Evolutionary conservation across 2,888 invertebrate species (phyloP).

Genomic region (Autographa gamma): DNA sequence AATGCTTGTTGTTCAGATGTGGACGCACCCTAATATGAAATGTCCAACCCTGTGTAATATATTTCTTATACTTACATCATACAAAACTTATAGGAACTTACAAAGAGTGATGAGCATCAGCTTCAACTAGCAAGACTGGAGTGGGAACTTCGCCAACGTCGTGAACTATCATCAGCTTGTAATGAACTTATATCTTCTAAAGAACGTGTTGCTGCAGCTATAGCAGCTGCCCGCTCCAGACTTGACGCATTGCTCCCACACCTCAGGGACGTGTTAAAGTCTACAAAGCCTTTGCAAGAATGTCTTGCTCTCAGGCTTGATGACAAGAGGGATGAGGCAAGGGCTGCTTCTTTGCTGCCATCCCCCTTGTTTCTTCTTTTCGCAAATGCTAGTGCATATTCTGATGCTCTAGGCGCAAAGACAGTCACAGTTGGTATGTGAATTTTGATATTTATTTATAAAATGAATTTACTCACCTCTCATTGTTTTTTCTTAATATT

Average conservation of each 20-base stretch:
- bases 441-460: not conserved
- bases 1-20: too few relatives aligned
- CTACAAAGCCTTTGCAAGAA: slow-evolving; percentile 96
- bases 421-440: slow-evolving; percentile 81
- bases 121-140: slow-evolving; percentile 95
- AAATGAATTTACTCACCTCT: not conserved
- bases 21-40: too few relatives aligned
- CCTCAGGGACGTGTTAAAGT: slow-evolving; percentile 89
- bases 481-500: not conserved
- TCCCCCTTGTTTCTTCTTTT: slow-evolving; percentile 95
- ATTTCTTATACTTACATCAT: not conserved
- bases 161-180: slow-evolving; percentile 93
- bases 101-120: slow-evolving; percentile 93
- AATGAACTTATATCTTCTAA: slow-evolving; percentile 93
- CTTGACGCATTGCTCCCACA: slow-evolving; percentile 95
- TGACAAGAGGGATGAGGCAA: slow-evolving; percentile 93
- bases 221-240: slow-evolving; percentile 92
- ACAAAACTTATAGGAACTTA: slow-evolving; percentile 87
- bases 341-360: slow-evolving; percentile 93
- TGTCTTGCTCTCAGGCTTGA: slow-evolving; percentile 94
- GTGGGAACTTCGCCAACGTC: slow-evolving; percentile 97
- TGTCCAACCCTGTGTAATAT: not conserved
- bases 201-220: slow-evolving; percentile 92
- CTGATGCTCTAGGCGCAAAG: slow-evolving; percentile 91
- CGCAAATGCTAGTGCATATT: slow-evolving; percentile 94